These are phyloP conservation scores for Coenonympha arcania DNA, from an alignment of 2,888 invertebrate genomes.

Conservation along the genomic window DNA sequence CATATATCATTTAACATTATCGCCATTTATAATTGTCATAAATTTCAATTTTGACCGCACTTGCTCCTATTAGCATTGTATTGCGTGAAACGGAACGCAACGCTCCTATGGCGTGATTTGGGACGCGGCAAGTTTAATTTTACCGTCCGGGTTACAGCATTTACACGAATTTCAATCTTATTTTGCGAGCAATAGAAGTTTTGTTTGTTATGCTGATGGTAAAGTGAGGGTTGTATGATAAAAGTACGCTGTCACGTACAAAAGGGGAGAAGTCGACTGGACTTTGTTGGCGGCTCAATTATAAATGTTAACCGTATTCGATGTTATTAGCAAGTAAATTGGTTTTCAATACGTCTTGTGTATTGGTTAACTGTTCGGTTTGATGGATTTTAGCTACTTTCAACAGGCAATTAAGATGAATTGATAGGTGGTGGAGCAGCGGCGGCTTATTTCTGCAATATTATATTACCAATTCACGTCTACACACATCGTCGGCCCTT, in stretches of 20 bases:
- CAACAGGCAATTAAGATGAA: background rate
- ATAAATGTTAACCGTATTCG: constrained; percentile 46
- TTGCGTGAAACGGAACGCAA: constrained; percentile 46
- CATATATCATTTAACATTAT: constrained; percentile 29
- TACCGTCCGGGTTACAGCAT: background rate
- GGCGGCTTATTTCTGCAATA: too few relatives aligned
- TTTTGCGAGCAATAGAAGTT: background rate
- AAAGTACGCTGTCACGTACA: constrained; percentile 43
- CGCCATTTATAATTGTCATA: constrained; percentile 55
- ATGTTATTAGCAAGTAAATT: constrained; percentile 28
- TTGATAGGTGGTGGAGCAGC: background rate
- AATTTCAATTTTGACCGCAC: constrained; percentile 47
- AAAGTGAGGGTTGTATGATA: constrained; percentile 29
- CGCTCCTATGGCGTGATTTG: constrained; percentile 55
- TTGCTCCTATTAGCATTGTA: constrained; percentile 63
- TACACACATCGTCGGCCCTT: too few relatives aligned
- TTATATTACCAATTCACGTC: too few relatives aligned
- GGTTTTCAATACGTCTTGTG: constrained; percentile 11
- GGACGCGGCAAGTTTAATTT: constrained; percentile 41
- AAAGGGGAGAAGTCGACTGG: constrained; percentile 36
- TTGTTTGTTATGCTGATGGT: background rate
- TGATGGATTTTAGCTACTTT: background rate
- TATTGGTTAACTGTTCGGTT: constrained; percentile 2
- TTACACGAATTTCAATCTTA: constrained; percentile 21
- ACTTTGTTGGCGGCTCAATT: constrained; percentile 46